These are phyloP conservation scores for Neuroterus valhalla DNA, from an alignment of 1,140 invertebrate genomes.

Conservation along the genomic window DNA sequence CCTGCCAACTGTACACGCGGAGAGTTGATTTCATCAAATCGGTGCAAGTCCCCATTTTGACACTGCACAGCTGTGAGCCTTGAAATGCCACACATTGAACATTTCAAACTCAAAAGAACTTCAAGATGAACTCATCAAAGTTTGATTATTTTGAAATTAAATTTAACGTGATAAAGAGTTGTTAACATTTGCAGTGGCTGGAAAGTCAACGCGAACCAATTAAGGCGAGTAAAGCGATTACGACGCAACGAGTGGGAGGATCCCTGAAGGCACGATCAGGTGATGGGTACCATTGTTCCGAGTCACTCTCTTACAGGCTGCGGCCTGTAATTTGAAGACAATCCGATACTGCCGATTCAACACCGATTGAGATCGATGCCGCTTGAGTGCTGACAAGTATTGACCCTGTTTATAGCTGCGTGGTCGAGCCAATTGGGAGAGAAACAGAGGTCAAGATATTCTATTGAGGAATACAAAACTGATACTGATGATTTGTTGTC, in stretches of 20 bases:
- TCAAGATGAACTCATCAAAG: no score
- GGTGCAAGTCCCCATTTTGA: no score
- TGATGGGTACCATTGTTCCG: conserved; percentile 59
- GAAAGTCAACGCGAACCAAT: conserved; percentile 58
- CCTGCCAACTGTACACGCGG: no score
- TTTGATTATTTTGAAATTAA: no score
- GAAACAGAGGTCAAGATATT: conserved; percentile 62
- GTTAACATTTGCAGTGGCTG: no score
- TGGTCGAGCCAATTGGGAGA: conserved; percentile 46
- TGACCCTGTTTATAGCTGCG: conserved; percentile 45
- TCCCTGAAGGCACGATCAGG: conserved; percentile 44
- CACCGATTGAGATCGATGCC: conserved; percentile 61
- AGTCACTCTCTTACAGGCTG: conserved; percentile 51
- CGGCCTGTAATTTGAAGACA: conserved; percentile 58
- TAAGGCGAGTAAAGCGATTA: conserved; percentile 52
- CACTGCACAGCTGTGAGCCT: no score
- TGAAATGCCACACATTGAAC: no score
- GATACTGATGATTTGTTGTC: conserved; percentile 9
- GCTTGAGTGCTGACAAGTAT: conserved; percentile 50
- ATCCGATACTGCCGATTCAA: conserved; percentile 52
- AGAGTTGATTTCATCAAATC: no score
- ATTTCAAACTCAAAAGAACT: no score
- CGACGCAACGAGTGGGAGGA: conserved; percentile 45
- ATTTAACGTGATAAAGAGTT: no score
- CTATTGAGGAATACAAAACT: conserved; percentile 27